These are phyloP conservation scores for Dendroctonus ponderosae DNA, from an alignment of 1,140 invertebrate species.

Conservation along the genomic window DNA sequence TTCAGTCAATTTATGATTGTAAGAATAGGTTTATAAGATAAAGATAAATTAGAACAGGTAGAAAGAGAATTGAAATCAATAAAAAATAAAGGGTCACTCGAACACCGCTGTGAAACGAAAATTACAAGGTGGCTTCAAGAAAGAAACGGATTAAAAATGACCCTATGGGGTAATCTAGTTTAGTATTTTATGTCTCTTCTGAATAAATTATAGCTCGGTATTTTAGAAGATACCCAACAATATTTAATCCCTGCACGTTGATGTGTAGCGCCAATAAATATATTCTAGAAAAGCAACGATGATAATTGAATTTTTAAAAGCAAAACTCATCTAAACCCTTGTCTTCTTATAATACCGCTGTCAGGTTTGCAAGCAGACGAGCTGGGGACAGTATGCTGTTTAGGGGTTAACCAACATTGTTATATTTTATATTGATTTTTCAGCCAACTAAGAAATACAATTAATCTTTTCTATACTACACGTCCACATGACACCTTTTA, in stretches of 20 bases:
- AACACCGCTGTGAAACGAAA: slow-evolving; percentile 25
- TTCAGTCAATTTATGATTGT: slow-evolving; percentile 25
- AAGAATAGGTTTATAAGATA: slow-evolving; percentile 32
- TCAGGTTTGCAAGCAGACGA: slow-evolving; percentile 10
- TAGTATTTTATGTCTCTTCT: slow-evolving; percentile 10
- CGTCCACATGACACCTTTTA: slow-evolving; percentile 31
- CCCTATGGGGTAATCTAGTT: slow-evolving; percentile 28
- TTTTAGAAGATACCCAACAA: too few species aligned
- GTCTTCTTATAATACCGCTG: slow-evolving; percentile 1
- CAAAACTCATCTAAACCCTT: slow-evolving; percentile 8
- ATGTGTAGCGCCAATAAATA: neutral
- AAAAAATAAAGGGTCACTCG: slow-evolving; percentile 23
- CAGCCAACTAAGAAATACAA: slow-evolving; percentile 26
- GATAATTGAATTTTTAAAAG: slow-evolving; percentile 5
- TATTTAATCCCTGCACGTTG: too few species aligned
- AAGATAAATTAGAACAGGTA: slow-evolving; percentile 33
- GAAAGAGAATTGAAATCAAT: slow-evolving; percentile 29
- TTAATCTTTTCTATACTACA: slow-evolving; percentile 34
- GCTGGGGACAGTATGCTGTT: slow-evolving; percentile 11
- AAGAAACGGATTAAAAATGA: slow-evolving; percentile 27
- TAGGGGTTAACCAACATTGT: slow-evolving; percentile 20
- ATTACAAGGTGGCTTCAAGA: slow-evolving; percentile 18
- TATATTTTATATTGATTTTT: slow-evolving; percentile 31
- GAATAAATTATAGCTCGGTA: too few species aligned
- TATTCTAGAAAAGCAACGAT: neutral